Conservation (phyloP, 1,140 invertebrate genomes). For the Ruditapes philippinarum region DNA sequence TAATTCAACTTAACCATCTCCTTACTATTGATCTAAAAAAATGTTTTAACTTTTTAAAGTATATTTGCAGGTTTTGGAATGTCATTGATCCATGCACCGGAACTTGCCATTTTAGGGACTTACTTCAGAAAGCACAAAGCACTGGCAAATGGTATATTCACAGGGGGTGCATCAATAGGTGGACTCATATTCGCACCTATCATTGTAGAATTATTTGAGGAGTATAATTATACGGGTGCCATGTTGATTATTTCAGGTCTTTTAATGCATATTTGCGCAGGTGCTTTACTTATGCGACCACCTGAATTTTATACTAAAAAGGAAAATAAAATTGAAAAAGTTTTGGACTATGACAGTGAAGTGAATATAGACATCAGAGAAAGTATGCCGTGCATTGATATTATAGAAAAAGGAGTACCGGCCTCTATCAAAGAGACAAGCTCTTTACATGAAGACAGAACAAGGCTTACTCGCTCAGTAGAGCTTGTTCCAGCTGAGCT, state of each 20-base stretch:
- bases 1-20: too few species aligned
- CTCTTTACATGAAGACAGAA: too few species aligned
- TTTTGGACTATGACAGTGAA: too few species aligned
- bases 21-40: too few species aligned
- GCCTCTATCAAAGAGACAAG: too few species aligned
- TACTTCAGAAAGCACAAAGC: slow-evolving; percentile 42
- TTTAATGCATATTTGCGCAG: background rate
- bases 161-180: background rate
- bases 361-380: too few species aligned
- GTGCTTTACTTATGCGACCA: slow-evolving; percentile 11
- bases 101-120: slow-evolving; percentile 7
- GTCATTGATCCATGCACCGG: slow-evolving; percentile 26
- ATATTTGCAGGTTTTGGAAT: slow-evolving; percentile 21
- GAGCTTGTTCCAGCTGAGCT: too few species aligned
- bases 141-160: slow-evolving; percentile 43
- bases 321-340: background rate
- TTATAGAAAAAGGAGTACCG: too few species aligned
- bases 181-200: slow-evolving; percentile 38
- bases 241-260: slow-evolving; percentile 38
- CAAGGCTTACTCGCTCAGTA: too few species aligned
- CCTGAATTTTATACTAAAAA: slow-evolving; percentile 7
- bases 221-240: slow-evolving; percentile 37
- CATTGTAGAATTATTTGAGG: slow-evolving; percentile 42
- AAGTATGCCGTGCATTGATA: too few species aligned
- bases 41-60: background rate